A percentile compares a stretch with the other conserved stretches of the same genome.
Conservation (phyloP, 2,888 invertebrate species). For the Opisthograptis luteolata region DNA sequence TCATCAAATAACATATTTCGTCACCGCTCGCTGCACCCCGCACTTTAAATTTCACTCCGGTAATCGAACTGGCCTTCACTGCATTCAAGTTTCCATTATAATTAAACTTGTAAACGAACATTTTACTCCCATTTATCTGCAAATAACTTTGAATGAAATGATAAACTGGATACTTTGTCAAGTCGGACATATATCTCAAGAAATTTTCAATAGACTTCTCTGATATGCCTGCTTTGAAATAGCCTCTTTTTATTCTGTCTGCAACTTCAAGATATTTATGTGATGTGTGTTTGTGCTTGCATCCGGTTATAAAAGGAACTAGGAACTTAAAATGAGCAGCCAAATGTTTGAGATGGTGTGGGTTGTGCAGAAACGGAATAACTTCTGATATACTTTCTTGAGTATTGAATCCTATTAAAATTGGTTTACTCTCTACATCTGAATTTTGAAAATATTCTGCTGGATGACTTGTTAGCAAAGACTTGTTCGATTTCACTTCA, state of each 20-base stretch:
- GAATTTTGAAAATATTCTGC: conserved; percentile 43
- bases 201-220: conserved; percentile 60
- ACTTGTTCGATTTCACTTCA: conserved; percentile 52
- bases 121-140: conserved; percentile 42
- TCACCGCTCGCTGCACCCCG: conserved; percentile 78
- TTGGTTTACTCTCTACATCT: conserved; percentile 52
- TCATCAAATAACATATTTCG: conserved; percentile 77
- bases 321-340: conserved; percentile 64
- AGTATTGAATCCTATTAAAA: conserved; percentile 79
- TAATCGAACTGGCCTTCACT: conserved; percentile 61
- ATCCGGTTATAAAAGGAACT: conserved; percentile 68
- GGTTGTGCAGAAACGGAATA: conserved; percentile 69
- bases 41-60: conserved; percentile 48
- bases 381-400: conserved; percentile 78
- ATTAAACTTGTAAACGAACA: conserved; percentile 77
- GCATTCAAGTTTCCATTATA: conserved; percentile 70
- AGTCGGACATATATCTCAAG: conserved; percentile 72
- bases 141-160: conserved; percentile 65
- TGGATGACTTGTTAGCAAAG: conserved; percentile 52
- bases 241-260: conserved; percentile 57
- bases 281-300: conserved; percentile 58
- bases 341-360: conserved; percentile 60
- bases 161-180: conserved; percentile 71
- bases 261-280: conserved; percentile 54
- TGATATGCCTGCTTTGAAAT: conserved; percentile 59